A percentile compares a stretch with the other conserved stretches of the same genome.
These are phyloP conservation scores for Tragelaphus imberbis DNA, from an alignment of 2,113 vertebrate genomes.

Conservation along the genomic window DNA sequence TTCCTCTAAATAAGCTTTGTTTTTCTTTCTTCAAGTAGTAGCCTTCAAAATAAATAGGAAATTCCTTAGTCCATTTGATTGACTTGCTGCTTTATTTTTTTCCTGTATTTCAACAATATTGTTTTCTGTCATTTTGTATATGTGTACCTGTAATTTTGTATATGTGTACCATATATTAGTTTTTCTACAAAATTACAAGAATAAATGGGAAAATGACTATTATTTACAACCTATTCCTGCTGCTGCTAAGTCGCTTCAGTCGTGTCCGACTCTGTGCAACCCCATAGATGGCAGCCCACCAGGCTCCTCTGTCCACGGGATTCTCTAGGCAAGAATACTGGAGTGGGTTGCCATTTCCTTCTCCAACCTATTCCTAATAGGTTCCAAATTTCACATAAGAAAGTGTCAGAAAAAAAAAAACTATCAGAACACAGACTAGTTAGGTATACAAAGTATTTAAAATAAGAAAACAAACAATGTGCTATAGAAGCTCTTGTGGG, in stretches of 20 bases:
- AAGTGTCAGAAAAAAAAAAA: neutral
- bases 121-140: neutral
- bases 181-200: neutral
- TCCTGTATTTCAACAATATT: neutral
- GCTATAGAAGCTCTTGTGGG: neutral
- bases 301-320: neutral
- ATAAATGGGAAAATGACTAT: neutral
- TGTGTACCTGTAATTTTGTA: neutral
- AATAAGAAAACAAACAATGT: neutral
- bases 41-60: neutral
- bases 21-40: neutral
- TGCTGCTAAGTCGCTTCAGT: neutral
- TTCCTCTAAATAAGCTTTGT: neutral
- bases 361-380: neutral
- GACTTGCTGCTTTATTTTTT: neutral
- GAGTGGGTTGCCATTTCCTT: neutral
- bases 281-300: neutral
- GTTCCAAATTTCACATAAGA: neutral
- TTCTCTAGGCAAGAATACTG: neutral
- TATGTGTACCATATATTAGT: neutral
- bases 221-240: neutral
- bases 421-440: neutral
- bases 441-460: neutral
- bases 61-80: neutral
- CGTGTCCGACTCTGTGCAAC: accelerated